phyloP scores from a whole-genome alignment of 2,113 vertebrate species.

The Microtus ochrogaster region DNA sequence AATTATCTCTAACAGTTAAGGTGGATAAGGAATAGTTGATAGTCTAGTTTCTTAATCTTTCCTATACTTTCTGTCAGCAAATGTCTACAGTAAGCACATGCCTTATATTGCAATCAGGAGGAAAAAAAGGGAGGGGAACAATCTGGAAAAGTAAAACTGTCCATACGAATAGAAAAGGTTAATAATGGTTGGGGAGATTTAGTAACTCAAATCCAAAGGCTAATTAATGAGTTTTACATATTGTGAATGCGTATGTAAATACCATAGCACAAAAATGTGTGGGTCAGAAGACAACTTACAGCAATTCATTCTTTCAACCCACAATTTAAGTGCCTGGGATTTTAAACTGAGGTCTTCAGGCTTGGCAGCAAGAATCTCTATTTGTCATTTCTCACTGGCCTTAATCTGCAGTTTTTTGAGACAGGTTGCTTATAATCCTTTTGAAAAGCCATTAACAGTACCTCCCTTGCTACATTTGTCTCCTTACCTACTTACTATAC shows the following conservation, averaged over 20 bases:
- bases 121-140: not conserved
- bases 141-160: not conserved
- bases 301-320: not conserved
- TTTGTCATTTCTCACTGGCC: not conserved
- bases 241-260: not conserved
- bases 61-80: not conserved
- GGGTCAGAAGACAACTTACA: not conserved
- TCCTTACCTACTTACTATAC: not conserved
- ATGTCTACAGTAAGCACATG: not conserved
- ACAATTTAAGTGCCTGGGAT: too few species aligned
- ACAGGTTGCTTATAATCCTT: not conserved
- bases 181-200: constrained; percentile 34
- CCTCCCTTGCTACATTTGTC: not conserved
- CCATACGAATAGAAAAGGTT: not conserved
- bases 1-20: not conserved
- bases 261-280: not conserved
- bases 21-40: not conserved
- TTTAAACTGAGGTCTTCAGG: not conserved
- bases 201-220: constrained; percentile 37
- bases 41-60: not conserved
- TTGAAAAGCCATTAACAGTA: not conserved
- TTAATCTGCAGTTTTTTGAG: not conserved
- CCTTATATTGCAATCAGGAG: not conserved
- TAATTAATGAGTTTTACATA: not conserved
- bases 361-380: not conserved